phyloP scores from a whole-genome alignment of 1,140 invertebrate genomes.

The Phocides pigmalion region DNA sequence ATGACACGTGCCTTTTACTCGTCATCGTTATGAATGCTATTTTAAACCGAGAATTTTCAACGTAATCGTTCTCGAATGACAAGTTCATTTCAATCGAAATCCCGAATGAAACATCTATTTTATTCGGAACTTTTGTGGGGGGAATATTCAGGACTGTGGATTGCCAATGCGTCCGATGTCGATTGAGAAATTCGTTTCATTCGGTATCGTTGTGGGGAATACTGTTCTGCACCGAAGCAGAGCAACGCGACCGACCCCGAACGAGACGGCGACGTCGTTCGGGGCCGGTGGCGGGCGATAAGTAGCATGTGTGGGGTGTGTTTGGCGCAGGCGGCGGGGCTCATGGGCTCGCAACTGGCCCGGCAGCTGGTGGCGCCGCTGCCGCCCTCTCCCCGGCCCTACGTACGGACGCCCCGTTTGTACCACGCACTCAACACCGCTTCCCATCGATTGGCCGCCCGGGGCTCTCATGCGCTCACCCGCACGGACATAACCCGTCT shows the following conservation, averaged over 20 bases:
- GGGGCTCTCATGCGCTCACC: constrained; percentile 44
- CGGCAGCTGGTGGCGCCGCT: constrained; percentile 85
- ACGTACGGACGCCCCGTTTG: constrained; percentile 82
- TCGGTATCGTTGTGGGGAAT: too few species aligned
- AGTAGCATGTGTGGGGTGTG: constrained; percentile 39
- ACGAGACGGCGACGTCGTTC: not conserved
- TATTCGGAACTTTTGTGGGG: too few species aligned
- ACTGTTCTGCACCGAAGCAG: too few species aligned
- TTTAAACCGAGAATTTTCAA: too few species aligned
- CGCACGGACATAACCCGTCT: constrained; percentile 36
- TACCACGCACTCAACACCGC: constrained; percentile 83
- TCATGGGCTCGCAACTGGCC: constrained; percentile 85
- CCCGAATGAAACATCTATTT: too few species aligned
- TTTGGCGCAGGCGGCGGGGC: constrained; percentile 54
- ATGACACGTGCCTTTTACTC: too few species aligned
- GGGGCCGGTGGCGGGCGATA: not conserved
- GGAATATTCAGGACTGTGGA: too few species aligned
- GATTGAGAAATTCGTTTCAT: too few species aligned
- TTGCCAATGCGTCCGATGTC: too few species aligned
- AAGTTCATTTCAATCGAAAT: too few species aligned
- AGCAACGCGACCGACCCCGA: not conserved
- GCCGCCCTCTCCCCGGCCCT: constrained; percentile 70
- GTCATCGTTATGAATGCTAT: too few species aligned
- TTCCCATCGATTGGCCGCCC: constrained; percentile 71
- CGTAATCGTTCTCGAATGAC: too few species aligned